Base-by-base conservation (phyloP, 35 echinoderm and acorn worm species). In the Patiria miniata region DNA sequence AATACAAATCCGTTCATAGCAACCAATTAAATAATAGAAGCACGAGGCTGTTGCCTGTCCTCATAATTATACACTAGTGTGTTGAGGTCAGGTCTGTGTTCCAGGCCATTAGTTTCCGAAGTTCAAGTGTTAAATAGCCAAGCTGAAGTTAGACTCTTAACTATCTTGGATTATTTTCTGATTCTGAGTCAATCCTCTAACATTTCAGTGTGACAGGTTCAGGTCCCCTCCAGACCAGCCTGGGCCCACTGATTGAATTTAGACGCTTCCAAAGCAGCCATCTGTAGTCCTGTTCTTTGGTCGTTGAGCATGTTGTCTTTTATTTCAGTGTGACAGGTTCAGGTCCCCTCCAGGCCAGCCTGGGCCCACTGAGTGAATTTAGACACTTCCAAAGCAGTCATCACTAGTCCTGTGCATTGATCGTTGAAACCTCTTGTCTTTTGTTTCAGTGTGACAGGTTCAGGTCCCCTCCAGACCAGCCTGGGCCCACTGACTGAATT, bases 311-410 rank as follows among this genome's bases (percentile, higher is more conserved):
- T 50, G 19, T 83, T 58, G 54, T 32, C 68, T 86, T 40, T 8
- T 34, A n/a, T 79, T 79, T 18, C 85, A 87, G 85, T 44, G 78
- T 87, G 54, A 69, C 76, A 21, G 78, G 68, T 87, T 50, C 69
- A 78, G 76, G 76, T 12, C 30, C 52, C 10, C 42, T 77, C 5
- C 61, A 77, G 73, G 39, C 68, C 10, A 87, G 61, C 44, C 68
- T 77, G 54, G 85, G 85, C 44, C 47, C 65, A 10, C 65, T 73
- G 65, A 28, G 19, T 1, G 65, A 73, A n/a, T n/a, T n/a, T n/a
- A n/a, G n/a, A n/a, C n/a, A n/a, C n/a, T n/a, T n/a, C n/a, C n/a
- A n/a, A n/a, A n/a, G n/a, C n/a, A n/a, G n/a, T n/a, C n/a, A n/a
- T n/a, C n/a, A n/a, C n/a, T n/a, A 47, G 42, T 47, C 42, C 4